Conservation (phyloP, 2,113 vertebrate species). For the Rattus norvegicus region DNA sequence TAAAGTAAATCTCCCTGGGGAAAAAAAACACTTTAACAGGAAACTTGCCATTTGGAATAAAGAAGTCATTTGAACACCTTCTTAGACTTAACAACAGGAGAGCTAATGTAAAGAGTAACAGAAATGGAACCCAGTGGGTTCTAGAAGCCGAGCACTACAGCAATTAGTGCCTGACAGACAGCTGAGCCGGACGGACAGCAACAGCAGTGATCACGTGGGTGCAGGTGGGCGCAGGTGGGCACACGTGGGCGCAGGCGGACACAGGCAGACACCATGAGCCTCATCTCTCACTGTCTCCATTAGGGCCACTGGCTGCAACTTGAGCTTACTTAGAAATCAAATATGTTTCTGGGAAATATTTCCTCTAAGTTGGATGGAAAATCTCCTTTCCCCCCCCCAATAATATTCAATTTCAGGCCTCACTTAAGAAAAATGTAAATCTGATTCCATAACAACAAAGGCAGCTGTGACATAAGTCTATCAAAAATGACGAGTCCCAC, state of each 20-base stretch:
- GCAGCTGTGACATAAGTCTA: slow-evolving; percentile 16
- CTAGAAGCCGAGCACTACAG: background rate
- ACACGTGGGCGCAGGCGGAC: rapidly evolving
- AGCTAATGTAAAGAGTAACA: background rate
- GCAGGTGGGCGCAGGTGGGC: rapidly evolving
- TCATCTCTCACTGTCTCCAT: background rate
- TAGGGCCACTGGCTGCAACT: background rate
- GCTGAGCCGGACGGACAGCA: background rate
- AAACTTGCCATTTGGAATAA: slow-evolving; percentile 31
- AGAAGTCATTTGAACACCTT: slow-evolving; percentile 56
- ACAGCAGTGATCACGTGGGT: background rate
- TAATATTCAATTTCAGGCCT: slow-evolving; percentile 52
- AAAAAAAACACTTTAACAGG: slow-evolving; percentile 48
- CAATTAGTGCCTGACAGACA: background rate
- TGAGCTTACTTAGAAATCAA: slow-evolving; percentile 60
- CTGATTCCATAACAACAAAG: slow-evolving; percentile 44
- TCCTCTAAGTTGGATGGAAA: slow-evolving; percentile 30
- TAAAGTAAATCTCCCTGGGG: slow-evolving; percentile 5
- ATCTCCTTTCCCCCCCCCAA: slow-evolving; percentile 33
- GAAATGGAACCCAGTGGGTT: background rate
- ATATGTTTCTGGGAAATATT: slow-evolving; percentile 30
- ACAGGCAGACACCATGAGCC: background rate
- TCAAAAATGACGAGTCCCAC: background rate
- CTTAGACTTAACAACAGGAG: background rate
- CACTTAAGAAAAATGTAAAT: slow-evolving; percentile 24